phyloP scores from a whole-genome alignment of 2,797 vertebrate species.

The Antrozous pallidus region DNA sequence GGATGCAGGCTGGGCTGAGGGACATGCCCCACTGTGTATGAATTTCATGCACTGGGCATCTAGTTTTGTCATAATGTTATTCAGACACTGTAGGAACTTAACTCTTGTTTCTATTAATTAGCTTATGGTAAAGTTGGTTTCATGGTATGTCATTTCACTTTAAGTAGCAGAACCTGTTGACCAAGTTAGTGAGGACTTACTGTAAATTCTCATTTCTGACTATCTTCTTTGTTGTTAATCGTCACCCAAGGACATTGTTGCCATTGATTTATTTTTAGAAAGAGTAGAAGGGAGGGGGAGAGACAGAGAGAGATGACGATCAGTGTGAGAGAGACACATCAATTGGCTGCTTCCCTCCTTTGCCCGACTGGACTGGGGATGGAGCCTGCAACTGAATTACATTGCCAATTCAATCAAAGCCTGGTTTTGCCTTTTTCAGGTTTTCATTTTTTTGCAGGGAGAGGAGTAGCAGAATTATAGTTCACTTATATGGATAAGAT shows the following conservation, averaged over 20 bases:
- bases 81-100: not conserved
- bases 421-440: not conserved
- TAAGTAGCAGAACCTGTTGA: not conserved
- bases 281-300: too few species aligned
- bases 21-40: too few species aligned
- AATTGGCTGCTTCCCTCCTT: too few species aligned
- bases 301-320: too few species aligned
- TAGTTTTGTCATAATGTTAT: not conserved
- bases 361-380: too few species aligned
- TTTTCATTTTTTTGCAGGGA: not conserved
- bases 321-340: too few species aligned
- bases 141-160: not conserved
- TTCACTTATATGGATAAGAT: too few species aligned
- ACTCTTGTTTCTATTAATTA: not conserved
- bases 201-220: not conserved
- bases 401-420: not conserved
- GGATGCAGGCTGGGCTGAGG: too few species aligned
- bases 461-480: not conserved
- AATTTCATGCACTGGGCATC: too few species aligned
- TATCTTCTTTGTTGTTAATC: not conserved
- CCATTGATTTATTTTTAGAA: too few species aligned
- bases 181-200: not conserved
- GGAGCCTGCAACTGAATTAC: not conserved
- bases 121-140: not conserved
- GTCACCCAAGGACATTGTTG: too few species aligned